These are phyloP conservation scores for Capra hircus DNA, from an alignment of 2,113 vertebrate genomes.

Conservation along the genomic window DNA sequence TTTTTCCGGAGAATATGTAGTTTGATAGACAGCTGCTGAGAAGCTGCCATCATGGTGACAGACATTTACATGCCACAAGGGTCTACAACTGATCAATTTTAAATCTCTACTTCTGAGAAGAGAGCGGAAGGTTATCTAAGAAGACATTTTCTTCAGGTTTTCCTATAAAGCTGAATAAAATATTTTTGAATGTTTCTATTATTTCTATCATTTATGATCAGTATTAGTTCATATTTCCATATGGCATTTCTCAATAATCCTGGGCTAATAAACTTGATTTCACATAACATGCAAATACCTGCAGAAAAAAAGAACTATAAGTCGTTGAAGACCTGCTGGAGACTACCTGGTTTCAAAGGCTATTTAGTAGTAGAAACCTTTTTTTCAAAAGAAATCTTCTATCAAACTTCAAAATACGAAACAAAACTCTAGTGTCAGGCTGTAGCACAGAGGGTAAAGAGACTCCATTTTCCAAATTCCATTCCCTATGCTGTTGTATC, in stretches of 20 bases:
- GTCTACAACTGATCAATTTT: not conserved
- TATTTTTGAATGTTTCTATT: not conserved
- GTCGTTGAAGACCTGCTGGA: not conserved
- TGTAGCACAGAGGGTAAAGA: not conserved
- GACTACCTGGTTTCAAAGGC: not conserved
- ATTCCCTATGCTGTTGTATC: not conserved
- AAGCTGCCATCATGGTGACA: not conserved
- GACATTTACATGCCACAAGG: not conserved
- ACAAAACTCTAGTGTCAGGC: not conserved
- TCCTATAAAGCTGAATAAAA: not conserved
- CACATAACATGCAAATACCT: not conserved
- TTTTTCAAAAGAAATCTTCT: not conserved
- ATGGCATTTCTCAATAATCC: conserved; percentile 1
- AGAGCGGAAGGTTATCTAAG: not conserved
- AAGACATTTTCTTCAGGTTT: not conserved
- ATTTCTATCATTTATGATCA: not conserved
- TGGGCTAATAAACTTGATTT: not conserved
- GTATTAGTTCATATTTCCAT: not conserved
- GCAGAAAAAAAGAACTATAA: not conserved
- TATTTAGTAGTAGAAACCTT: not conserved
- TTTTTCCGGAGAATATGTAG: not conserved
- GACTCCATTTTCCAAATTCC: not conserved
- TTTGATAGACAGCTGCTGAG: not conserved
- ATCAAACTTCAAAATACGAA: conserved; percentile 11
- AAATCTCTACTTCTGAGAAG: not conserved